Evolutionary conservation across 2,113 vertebrate genomes (phyloP).

Genomic region (Phaethon lepturus): DNA sequence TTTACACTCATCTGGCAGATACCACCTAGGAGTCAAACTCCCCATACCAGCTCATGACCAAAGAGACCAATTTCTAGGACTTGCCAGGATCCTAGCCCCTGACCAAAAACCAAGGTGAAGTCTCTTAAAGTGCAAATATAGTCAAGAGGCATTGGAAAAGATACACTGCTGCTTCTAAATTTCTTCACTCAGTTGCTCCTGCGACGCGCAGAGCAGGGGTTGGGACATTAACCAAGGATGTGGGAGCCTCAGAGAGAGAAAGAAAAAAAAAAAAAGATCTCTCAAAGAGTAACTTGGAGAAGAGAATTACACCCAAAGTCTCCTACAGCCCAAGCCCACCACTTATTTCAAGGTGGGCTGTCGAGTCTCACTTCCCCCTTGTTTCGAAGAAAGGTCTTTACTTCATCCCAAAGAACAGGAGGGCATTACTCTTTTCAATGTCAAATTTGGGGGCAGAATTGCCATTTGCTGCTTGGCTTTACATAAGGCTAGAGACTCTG

Average conservation of each 20-base stretch:
- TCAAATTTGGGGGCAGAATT: background rate
- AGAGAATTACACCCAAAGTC: background rate
- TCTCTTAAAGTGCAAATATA: slow-evolving; percentile 53
- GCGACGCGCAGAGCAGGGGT: background rate
- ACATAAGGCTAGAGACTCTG: accelerated
- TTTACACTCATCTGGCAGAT: slow-evolving; percentile 33
- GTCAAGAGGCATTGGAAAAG: background rate
- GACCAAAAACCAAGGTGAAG: background rate
- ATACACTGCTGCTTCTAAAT: background rate
- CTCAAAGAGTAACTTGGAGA: background rate
- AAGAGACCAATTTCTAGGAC: background rate
- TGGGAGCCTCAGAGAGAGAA: background rate
- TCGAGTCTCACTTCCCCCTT: background rate
- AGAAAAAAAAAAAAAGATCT: background rate
- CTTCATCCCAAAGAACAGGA: background rate
- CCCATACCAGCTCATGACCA: background rate
- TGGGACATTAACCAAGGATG: background rate
- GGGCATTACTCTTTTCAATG: background rate
- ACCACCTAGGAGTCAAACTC: background rate
- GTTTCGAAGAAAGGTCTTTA: background rate
- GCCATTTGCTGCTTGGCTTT: background rate
- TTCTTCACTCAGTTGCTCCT: background rate
- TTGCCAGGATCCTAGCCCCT: background rate
- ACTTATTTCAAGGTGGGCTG: background rate
- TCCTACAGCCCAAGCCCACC: background rate